Conservation (phyloP, 2,888 invertebrate genomes). For the Andrena haemorrhoa region DNA sequence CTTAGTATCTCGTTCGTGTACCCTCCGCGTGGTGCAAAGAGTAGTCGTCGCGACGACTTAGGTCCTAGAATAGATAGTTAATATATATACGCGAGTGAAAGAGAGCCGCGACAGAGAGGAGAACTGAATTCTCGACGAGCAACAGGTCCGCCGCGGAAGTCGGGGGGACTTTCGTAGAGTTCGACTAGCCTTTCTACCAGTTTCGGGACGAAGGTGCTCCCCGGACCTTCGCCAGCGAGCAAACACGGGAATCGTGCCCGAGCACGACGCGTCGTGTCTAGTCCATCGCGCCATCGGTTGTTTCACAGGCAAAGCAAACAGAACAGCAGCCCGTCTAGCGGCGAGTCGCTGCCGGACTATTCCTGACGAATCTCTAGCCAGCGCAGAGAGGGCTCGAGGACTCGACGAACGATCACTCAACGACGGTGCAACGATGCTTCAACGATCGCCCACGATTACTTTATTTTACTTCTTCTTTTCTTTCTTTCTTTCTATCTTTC, state of each 20-base stretch:
- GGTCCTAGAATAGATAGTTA: conserved; percentile 57
- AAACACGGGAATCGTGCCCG: conserved; percentile 14
- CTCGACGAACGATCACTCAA: neutral
- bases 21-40: conserved; percentile 59
- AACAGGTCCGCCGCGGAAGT: neutral
- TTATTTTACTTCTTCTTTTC: neutral
- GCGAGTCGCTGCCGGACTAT: neutral
- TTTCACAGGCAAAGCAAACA: neutral
- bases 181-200: neutral
- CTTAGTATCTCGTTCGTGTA: conserved; percentile 62
- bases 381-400: neutral
- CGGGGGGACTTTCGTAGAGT: neutral
- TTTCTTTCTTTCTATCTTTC: neutral
- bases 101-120: conserved; percentile 16
- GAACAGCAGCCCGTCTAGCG: neutral
- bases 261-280: conserved; percentile 44
- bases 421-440: conserved; percentile 41
- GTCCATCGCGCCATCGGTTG: conserved; percentile 45
- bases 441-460: conserved; percentile 26
- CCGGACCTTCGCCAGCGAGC: neutral
- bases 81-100: conserved; percentile 24
- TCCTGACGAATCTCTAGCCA: neutral
- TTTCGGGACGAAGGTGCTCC: neutral
- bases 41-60: conserved; percentile 52
- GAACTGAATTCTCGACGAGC: neutral